Evolutionary conservation across 2,797 vertebrate species (phyloP).

Genomic region (Mormyrops attenuatus): DNA sequence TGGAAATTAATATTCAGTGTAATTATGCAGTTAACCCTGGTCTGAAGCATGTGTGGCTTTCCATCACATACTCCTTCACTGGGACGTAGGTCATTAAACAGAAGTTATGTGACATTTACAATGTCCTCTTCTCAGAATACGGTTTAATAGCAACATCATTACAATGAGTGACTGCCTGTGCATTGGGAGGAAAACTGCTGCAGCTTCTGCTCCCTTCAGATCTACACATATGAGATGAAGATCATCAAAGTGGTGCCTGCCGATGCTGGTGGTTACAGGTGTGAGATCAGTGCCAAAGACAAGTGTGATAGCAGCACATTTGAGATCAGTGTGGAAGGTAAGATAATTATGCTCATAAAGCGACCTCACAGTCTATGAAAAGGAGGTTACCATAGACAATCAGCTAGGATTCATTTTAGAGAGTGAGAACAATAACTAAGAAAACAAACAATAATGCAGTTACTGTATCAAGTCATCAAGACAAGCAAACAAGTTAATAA

Average conservation of each 20-base stretch:
- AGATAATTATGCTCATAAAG: slow-evolving; percentile 30
- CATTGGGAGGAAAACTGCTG: neutral
- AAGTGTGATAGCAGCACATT: slow-evolving; percentile 77
- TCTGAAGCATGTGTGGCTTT: neutral
- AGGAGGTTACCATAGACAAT: neutral
- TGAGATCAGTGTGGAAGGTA: slow-evolving; percentile 74
- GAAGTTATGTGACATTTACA: slow-evolving; percentile 2
- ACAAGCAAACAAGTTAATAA: neutral
- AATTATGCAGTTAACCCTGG: neutral
- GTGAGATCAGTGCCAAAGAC: slow-evolving; percentile 78
- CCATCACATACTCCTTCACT: neutral
- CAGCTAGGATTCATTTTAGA: neutral
- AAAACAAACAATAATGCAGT: neutral
- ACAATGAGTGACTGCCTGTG: neutral
- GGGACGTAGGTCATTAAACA: neutral
- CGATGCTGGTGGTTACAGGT: slow-evolving; percentile 75
- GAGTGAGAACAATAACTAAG: neutral
- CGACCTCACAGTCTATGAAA: neutral
- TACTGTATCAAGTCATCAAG: neutral
- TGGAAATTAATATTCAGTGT: neutral
- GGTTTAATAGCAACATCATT: neutral
- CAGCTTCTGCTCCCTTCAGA: slow-evolving; percentile 48
- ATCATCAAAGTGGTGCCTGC: slow-evolving; percentile 64
- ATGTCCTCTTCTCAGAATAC: neutral
- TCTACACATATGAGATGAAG: slow-evolving; percentile 76